phyloP scores from a whole-genome alignment of 2,797 vertebrate genomes.

The Melanogrammus aeglefinus region DNA sequence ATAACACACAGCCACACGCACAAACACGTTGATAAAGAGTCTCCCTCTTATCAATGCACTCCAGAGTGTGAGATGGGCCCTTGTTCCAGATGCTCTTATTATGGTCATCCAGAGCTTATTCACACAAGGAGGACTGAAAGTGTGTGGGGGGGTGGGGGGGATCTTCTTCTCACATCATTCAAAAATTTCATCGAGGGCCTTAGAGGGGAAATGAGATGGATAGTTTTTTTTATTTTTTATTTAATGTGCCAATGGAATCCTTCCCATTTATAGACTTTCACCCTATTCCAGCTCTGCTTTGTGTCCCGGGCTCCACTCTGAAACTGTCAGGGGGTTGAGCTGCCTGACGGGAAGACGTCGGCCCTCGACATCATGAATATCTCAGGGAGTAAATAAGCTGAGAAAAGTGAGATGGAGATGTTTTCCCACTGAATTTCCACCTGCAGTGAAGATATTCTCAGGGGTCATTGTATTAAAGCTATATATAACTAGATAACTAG shows the following conservation, averaged over 20 bases:
- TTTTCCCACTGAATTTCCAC: not conserved
- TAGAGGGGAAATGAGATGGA: slow-evolving; percentile 67
- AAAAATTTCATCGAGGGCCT: slow-evolving; percentile 68
- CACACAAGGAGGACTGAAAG: slow-evolving; percentile 52
- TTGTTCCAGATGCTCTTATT: slow-evolving; percentile 65
- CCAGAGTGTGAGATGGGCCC: slow-evolving; percentile 68
- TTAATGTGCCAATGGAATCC: slow-evolving; percentile 58
- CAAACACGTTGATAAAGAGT: not conserved
- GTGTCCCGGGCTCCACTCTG: slow-evolving; percentile 52
- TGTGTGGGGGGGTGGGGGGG: slow-evolving; percentile 29
- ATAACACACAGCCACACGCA: slow-evolving; percentile 12
- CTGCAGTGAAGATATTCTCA: not conserved
- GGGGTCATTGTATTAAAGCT: not conserved
- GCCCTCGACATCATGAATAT: slow-evolving; percentile 55
- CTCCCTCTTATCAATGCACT: slow-evolving; percentile 73
- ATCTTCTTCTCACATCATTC: slow-evolving; percentile 68
- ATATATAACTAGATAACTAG: not conserved
- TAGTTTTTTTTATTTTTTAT: slow-evolving; percentile 36
- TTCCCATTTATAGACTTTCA: slow-evolving; percentile 61
- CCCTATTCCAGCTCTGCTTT: slow-evolving; percentile 58
- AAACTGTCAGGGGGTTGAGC: slow-evolving; percentile 36
- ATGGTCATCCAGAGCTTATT: slow-evolving; percentile 66
- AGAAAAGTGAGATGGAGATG: not conserved
- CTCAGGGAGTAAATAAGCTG: not conserved
- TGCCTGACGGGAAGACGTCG: slow-evolving; percentile 53